Percentiles rank a stretch among this genome's conserved stretches.
phyloP scores from a whole-genome alignment of 1,140 invertebrate species.

The Drosophila leontia region DNA sequence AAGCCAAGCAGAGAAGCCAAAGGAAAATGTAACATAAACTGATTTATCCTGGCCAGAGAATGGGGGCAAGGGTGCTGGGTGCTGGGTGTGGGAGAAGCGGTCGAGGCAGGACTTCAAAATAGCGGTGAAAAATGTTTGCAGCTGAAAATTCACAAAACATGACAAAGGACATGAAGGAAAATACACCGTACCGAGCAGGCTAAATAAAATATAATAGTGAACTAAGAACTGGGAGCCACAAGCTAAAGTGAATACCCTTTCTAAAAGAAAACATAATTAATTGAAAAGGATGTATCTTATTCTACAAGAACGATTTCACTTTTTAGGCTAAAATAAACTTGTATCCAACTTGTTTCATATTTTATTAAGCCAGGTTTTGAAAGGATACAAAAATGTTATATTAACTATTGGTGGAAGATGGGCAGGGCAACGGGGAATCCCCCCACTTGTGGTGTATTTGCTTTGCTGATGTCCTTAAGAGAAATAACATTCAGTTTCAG shows the following conservation, averaged over 20 bases:
- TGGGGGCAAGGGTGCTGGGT: not conserved
- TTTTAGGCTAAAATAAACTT: too few relatives aligned
- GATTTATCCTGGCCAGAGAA: constrained; percentile 26
- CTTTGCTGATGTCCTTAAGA: constrained; percentile 61
- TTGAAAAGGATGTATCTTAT: not conserved
- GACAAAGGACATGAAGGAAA: constrained; percentile 49
- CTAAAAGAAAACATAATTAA: not conserved
- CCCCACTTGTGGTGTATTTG: constrained; percentile 49
- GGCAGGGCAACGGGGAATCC: not conserved
- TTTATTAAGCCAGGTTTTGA: not conserved
- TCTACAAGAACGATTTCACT: not conserved
- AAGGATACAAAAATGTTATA: constrained; percentile 36
- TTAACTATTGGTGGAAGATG: constrained; percentile 31
- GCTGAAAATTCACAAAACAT: constrained; percentile 43
- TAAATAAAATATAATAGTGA: constrained; percentile 44
- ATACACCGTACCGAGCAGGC: constrained; percentile 16
- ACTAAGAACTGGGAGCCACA: too few relatives aligned
- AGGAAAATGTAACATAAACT: constrained; percentile 51
- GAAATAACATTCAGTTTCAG: constrained; percentile 54
- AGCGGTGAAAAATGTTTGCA: constrained; percentile 53
- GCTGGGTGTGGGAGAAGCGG: not conserved
- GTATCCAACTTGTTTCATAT: too few relatives aligned
- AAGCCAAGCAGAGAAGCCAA: constrained; percentile 21
- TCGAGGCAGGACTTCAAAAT: constrained; percentile 23
- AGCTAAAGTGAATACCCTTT: not conserved